Conservation (phyloP, 2,888 invertebrate genomes). For the Pemphredon lugubris region DNA sequence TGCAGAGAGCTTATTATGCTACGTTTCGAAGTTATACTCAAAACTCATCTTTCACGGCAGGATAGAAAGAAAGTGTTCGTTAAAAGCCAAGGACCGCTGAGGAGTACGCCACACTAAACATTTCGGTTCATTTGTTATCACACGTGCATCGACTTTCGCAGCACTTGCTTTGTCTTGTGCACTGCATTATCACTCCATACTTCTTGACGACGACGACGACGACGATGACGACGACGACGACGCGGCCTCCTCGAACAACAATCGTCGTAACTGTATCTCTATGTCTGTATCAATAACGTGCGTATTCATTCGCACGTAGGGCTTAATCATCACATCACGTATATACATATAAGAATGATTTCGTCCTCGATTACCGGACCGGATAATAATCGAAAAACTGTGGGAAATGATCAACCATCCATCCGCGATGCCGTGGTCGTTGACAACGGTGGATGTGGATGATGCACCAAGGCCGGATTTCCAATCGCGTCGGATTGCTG, state of each 20-base stretch:
- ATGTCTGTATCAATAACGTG: too few species aligned
- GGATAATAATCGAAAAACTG: constrained; percentile 20
- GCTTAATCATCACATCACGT: constrained; percentile 19
- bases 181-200: background rate
- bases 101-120: constrained; percentile 10
- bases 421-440: constrained; percentile 42
- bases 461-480: constrained; percentile 78
- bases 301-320: constrained; percentile 11
- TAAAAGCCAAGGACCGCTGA: too few species aligned
- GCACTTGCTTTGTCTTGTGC: background rate
- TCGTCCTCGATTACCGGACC: constrained; percentile 33
- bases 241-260: too few species aligned
- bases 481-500: constrained; percentile 72
- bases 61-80: too few species aligned
- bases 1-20: constrained; percentile 67
- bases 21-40: constrained; percentile 41
- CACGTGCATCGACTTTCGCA: constrained; percentile 9
- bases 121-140: constrained; percentile 42
- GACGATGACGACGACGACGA: too few species aligned
- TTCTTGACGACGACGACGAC: background rate
- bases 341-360: constrained; percentile 43
- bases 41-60: constrained; percentile 35
- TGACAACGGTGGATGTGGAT: constrained; percentile 67
- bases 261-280: too few species aligned
- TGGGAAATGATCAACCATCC: constrained; percentile 56